Base-by-base conservation (phyloP, 2,888 invertebrate species). In the Yponomeuta cagnagella region DNA sequence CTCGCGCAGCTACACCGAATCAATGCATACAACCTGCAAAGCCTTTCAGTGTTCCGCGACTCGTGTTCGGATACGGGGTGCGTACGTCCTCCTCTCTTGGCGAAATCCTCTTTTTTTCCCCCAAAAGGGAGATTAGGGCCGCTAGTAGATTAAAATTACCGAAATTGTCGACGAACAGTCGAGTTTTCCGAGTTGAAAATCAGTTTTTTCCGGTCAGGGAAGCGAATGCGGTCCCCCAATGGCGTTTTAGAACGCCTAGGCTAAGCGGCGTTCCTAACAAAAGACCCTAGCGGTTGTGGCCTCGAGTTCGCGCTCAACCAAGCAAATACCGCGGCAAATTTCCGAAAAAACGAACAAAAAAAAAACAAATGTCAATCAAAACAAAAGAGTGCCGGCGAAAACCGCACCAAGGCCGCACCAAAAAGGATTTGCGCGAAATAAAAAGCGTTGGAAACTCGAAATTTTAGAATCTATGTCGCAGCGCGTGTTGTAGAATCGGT, bases 11-110 rank as follows among this genome's bases (percentile, higher is more conserved):
- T 91, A 83, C 90, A 87, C 86, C 90, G 84, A 91, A 91, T 91
- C 91, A 90, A 92, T 92, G 91, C 89, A 90, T 83, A 85, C 82
- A 85, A 83, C 82, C 88, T 89, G 89, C 89, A 88, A 82, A 82
- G 79, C 77, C 77, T 81, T 31, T 84, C 79, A 91, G 90, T 91
- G 80, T 86, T 80, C 79, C 87, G 85, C 81, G 85, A 65, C 74
- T 74, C 68, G 8, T 43, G 30, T 8, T 33, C 48, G 68, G 23
- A 48, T n/a, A 15, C n/a, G 68, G 43, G 43, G 71, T 68, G 63
- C 63, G 71, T 71, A 48, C 52, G 31, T 15, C 10, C 9, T 37
- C 43, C 10, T 6, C 52, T 58, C 12, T 12, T 2, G 15, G 52
- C 52, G 12, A 8, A 58, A 6, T 58, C 52, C 52, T 58, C 52